Conservation (phyloP, 2,113 vertebrate genomes). For the Oreochromis tanganicae region DNA sequence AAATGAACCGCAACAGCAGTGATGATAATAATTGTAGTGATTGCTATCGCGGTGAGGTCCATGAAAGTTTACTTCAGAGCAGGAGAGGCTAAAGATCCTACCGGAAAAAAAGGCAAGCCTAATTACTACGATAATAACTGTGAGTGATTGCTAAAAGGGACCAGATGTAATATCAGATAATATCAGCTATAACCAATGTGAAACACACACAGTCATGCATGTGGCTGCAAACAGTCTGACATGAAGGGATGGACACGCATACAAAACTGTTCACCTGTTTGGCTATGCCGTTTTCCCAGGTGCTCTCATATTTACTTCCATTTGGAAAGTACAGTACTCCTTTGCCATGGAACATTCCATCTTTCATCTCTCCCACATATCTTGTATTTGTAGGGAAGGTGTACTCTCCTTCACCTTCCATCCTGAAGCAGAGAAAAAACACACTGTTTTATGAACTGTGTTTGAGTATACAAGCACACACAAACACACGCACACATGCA, state of each 20-base stretch:
- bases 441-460: neutral
- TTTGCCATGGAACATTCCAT: slow-evolving; percentile 87
- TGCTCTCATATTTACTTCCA: slow-evolving; percentile 78
- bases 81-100: neutral
- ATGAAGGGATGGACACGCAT: neutral
- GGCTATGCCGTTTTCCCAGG: slow-evolving; percentile 82
- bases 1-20: slow-evolving; percentile 40
- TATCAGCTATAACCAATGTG: slow-evolving; percentile 54
- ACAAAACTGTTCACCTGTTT: slow-evolving; percentile 68
- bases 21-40: slow-evolving; percentile 53
- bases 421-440: slow-evolving; percentile 64
- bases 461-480: neutral
- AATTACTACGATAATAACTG: slow-evolving; percentile 51
- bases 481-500: neutral
- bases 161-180: slow-evolving; percentile 57
- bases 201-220: slow-evolving; percentile 37
- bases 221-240: slow-evolving; percentile 20
- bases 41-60: slow-evolving; percentile 21
- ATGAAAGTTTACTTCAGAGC: slow-evolving; percentile 31
- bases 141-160: slow-evolving; percentile 63
- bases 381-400: slow-evolving; percentile 77
- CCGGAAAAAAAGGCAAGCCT: slow-evolving; percentile 22
- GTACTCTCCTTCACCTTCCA: slow-evolving; percentile 85
- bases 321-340: slow-evolving; percentile 80
- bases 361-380: slow-evolving; percentile 83